A percentile compares a stretch with the other conserved stretches of the same genome.
These are phyloP conservation scores for Notiomystis cincta DNA, from an alignment of 2,113 vertebrate genomes.

Conservation along the genomic window DNA sequence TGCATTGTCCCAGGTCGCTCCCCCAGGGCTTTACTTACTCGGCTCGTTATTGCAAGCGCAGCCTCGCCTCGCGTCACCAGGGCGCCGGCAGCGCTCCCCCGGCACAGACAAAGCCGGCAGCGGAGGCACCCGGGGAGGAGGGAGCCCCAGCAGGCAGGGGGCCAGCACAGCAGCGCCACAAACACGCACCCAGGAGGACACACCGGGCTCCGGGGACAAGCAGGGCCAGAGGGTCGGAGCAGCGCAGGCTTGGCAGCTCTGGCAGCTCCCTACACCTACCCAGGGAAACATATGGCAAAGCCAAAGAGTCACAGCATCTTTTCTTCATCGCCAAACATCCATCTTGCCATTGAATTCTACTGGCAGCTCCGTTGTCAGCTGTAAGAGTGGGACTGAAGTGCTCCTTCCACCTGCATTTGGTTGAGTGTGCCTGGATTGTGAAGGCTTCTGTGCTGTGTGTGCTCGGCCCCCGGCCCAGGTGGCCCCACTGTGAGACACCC, in stretches of 20 bases:
- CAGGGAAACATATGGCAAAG: not conserved
- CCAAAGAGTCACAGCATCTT: not conserved
- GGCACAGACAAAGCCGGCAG: not conserved
- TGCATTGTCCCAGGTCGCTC: not conserved
- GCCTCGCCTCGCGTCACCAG: not conserved
- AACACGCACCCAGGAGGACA: not conserved
- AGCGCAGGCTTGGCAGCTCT: fast-evolving
- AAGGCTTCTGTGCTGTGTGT: not conserved
- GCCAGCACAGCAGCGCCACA: not conserved
- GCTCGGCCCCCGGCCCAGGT: not conserved
- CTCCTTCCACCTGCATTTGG: not conserved
- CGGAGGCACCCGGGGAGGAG: not conserved
- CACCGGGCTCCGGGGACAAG: not conserved
- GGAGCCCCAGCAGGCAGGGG: not conserved
- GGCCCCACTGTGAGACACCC: fast-evolving
- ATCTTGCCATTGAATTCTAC: not conserved
- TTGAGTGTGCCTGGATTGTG: not conserved
- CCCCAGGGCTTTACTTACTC: not conserved
- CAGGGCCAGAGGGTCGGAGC: not conserved
- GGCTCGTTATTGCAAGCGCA: not conserved
- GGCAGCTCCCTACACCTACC: not conserved
- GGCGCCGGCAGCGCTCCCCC: not conserved
- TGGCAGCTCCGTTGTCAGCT: not conserved
- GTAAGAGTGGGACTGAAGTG: not conserved
- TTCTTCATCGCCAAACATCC: not conserved